phyloP scores from a whole-genome alignment of 2,113 vertebrate genomes.

The Recurvirostra avosetta region DNA sequence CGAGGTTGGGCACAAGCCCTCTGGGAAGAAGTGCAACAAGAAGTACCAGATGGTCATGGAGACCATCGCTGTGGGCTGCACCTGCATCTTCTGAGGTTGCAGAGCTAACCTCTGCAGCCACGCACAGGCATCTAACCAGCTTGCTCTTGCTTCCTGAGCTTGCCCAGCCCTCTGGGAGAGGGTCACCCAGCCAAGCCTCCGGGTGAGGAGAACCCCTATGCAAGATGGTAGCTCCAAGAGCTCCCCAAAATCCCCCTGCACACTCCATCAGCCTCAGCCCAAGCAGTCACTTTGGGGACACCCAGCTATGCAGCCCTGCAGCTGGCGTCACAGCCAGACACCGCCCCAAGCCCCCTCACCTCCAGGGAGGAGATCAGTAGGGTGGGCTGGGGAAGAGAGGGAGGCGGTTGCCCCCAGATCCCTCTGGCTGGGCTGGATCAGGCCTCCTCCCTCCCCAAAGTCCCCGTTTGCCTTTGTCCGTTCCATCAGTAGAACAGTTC shows the following conservation, averaged over 20 bases:
- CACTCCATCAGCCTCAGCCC: background rate
- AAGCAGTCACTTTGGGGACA: background rate
- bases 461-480: background rate
- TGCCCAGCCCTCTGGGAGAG: background rate
- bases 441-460: background rate
- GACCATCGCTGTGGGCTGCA: constrained; percentile 85
- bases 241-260: background rate
- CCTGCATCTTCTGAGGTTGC: constrained; percentile 82
- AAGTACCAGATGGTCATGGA: constrained; percentile 81
- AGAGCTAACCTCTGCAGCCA: background rate
- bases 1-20: background rate
- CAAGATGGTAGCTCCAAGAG: background rate
- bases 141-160: constrained; percentile 8
- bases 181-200: background rate
- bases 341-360: accelerated
- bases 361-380: background rate
- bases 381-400: background rate
- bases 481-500: background rate
- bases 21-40: constrained; percentile 53
- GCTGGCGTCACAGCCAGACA: accelerated
- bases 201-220: background rate
- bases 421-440: background rate
- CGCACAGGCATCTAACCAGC: background rate
- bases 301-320: accelerated
- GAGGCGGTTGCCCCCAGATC: background rate